Evolutionary conservation across 2,113 vertebrate genomes (phyloP).

Genomic region (Rhinolophus ferrumequinum): DNA sequence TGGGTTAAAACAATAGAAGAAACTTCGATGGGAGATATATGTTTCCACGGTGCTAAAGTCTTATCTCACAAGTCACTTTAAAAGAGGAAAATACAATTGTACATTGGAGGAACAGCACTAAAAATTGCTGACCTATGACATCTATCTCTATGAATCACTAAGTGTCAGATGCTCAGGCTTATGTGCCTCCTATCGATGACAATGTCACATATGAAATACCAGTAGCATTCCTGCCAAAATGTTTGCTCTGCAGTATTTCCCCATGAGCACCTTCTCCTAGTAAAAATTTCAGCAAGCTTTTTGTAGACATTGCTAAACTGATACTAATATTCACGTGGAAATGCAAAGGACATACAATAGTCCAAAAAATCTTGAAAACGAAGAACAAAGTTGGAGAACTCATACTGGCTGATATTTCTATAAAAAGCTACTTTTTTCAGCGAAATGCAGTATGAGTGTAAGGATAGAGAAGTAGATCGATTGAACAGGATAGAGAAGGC

Average conservation of each 20-base stretch:
- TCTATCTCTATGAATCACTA: not conserved
- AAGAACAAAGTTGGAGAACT: not conserved
- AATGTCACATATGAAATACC: not conserved
- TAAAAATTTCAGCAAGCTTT: not conserved
- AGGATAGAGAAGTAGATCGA: not conserved
- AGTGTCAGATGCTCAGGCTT: not conserved
- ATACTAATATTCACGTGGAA: not conserved
- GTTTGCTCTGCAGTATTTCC: not conserved
- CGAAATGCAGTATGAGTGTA: not conserved
- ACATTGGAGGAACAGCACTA: not conserved
- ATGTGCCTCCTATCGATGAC: not conserved
- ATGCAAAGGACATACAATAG: not conserved
- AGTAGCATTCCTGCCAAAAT: not conserved
- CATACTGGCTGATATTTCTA: not conserved
- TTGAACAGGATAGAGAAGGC: not conserved
- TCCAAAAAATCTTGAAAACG: not conserved
- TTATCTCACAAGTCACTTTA: not conserved
- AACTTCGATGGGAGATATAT: not conserved
- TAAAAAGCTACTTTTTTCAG: not conserved
- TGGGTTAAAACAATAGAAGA: not conserved
- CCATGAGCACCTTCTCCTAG: not conserved
- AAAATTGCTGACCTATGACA: not conserved
- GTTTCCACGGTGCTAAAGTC: not conserved
- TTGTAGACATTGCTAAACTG: not conserved
- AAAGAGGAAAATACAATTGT: not conserved